These are phyloP conservation scores for Koerneria pararmatus DNA, from an alignment of 2,888 invertebrate genomes.

Conservation along the genomic window DNA sequence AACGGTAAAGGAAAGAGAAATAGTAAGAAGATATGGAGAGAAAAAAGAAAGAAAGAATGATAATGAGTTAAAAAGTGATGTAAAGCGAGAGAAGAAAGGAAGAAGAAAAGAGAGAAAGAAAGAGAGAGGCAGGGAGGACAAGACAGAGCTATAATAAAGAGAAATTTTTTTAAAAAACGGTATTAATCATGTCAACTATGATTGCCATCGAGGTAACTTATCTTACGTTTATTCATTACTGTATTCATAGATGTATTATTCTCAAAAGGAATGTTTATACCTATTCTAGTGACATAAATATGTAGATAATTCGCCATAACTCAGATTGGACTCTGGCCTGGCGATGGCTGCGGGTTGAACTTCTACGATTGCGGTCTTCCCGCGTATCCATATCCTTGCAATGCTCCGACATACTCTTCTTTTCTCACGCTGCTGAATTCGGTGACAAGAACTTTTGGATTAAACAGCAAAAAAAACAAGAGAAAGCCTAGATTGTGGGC, in stretches of 20 bases:
- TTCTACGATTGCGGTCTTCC: conserved; percentile 34
- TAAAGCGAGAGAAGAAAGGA: too few species aligned
- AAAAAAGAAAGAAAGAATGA: background rate
- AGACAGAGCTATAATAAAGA: too few species aligned
- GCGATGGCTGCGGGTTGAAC: conserved; percentile 45
- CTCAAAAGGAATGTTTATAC: background rate
- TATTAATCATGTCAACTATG: too few species aligned
- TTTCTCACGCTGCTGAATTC: background rate
- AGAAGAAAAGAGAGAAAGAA: too few species aligned
- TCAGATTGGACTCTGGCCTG: conserved; percentile 44
- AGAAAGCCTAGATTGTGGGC: too few species aligned
- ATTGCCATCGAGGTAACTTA: too few species aligned
- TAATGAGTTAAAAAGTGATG: background rate
- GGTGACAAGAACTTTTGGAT: too few species aligned
- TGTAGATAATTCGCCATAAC: background rate
- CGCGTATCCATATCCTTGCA: conserved; percentile 34
- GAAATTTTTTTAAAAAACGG: too few species aligned
- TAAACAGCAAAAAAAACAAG: too few species aligned
- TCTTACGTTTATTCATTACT: background rate
- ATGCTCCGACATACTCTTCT: conserved; percentile 9
- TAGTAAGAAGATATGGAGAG: too few species aligned
- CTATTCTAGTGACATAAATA: background rate
- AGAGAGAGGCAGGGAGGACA: too few species aligned
- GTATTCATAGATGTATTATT: background rate
- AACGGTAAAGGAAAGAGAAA: background rate